Base-by-base conservation (phyloP, 1,140 invertebrate species). In the Atta cephalotes region DNA sequence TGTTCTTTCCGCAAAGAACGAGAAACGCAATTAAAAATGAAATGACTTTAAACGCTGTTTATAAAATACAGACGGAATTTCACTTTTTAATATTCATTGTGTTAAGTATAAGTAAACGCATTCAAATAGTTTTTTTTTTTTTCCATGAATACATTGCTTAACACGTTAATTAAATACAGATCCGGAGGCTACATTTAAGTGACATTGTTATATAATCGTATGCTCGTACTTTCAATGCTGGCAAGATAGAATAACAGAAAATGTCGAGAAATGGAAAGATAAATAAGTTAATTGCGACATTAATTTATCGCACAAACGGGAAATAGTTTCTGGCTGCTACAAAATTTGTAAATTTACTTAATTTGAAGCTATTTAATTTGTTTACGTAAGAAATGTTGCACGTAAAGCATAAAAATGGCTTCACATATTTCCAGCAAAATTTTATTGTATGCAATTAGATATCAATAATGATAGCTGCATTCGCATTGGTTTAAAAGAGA, bases 121-220 rank as follows among this genome's bases (percentile, higher is more conserved):
- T 51, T 35, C n/a, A 62, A 77, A 39, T 18, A 3, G 0, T 49
- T 7, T 31, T 63, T 35, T 77, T 77, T 74, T 16, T 78, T 77
- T 72, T 74, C 5, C 12, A 16, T 9, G 0, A 4, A 25, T 6
- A 16, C 12, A 7, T 35, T 18, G 21, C 31, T 28, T 39, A 28
- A 35, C 49, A 51, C 9, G 6, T 21, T 78, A 45, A 62, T 63
- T 45, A 12, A 9, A 12, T 62, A 31, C 35, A 62, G 39, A 78
- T 63, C 4, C 6, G 4, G 18, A 63, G n/a, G 39, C 3, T 25
- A 12, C 12, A 14, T 31, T 78, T 35, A 56, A 70, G 31, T 3
- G 35, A 35, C 18, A 28, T 80, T 18, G 25, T 25, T 51, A 74
- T 58, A 21, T 53, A 53, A 66, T 53, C 1, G 21, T 53, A 39